These are phyloP conservation scores for Bombus waltoni DNA, from an alignment of 1,140 invertebrate species.

Conservation along the genomic window DNA sequence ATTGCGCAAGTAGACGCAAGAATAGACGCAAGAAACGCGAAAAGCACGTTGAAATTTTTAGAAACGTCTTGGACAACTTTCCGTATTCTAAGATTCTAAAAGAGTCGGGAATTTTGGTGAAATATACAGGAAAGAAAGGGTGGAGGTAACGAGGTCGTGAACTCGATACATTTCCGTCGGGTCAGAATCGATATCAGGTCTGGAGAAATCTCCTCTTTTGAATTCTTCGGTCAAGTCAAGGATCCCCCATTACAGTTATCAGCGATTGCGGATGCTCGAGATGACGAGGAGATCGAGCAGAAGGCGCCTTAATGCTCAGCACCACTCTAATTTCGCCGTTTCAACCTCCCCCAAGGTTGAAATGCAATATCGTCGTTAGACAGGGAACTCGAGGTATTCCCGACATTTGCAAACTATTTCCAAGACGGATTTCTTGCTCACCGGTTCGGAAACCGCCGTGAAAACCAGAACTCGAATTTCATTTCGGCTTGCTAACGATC, in stretches of 20 bases:
- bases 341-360: slow-evolving; percentile 55
- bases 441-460: not conserved
- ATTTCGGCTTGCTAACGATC: slow-evolving; percentile 22
- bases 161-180: not conserved
- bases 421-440: slow-evolving; percentile 50
- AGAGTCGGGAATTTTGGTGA: not conserved
- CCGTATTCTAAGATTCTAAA: not conserved
- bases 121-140: not conserved
- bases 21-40: no score
- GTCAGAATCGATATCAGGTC: not conserved
- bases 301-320: slow-evolving; percentile 52
- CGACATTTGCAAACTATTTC: slow-evolving; percentile 75
- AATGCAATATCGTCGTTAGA: slow-evolving; percentile 75
- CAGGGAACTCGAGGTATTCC: slow-evolving; percentile 70
- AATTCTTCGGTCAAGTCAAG: slow-evolving; percentile 3
- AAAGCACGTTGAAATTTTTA: no score
- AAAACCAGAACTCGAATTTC: slow-evolving; percentile 18
- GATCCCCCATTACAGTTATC: slow-evolving; percentile 45
- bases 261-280: slow-evolving; percentile 57
- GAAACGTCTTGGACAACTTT: no score
- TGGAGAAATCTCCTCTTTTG: slow-evolving; percentile 16
- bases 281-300: slow-evolving; percentile 33
- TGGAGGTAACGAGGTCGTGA: not conserved
- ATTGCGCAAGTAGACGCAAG: no score
- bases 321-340: slow-evolving; percentile 69